A percentile compares a stretch with the other conserved stretches of the same genome.
These are phyloP conservation scores for Deilephila elpenor DNA, from an alignment of 2,888 invertebrate species.

Conservation along the genomic window DNA sequence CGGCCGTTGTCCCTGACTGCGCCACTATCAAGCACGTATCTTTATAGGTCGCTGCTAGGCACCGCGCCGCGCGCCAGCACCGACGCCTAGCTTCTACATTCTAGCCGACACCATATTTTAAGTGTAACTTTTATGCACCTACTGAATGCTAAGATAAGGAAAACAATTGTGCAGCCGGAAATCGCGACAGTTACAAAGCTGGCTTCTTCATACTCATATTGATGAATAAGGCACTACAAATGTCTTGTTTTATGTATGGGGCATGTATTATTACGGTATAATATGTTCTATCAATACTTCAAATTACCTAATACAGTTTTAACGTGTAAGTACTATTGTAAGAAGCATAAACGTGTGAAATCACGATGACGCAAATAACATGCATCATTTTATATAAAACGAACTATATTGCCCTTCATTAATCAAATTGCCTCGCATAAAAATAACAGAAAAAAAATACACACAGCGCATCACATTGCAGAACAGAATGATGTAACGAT, in stretches of 20 bases:
- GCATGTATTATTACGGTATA: no score
- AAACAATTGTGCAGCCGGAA: slow-evolving; percentile 20
- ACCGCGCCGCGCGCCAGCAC: slow-evolving; percentile 57
- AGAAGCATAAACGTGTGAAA: no score
- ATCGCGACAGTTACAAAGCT: slow-evolving; percentile 16
- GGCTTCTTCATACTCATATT: background rate
- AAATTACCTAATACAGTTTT: no score
- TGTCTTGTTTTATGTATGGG: background rate
- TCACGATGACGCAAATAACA: background rate
- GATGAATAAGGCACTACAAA: background rate
- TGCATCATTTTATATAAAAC: background rate
- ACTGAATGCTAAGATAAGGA: slow-evolving; percentile 17
- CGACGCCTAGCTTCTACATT: slow-evolving; percentile 35
- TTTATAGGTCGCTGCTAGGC: slow-evolving; percentile 80
- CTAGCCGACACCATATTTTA: background rate
- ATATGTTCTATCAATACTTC: no score
- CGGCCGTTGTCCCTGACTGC: slow-evolving; percentile 83
- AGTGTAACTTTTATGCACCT: slow-evolving; percentile 12
- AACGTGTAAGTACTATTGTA: no score
- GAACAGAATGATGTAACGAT: slow-evolving; percentile 69
- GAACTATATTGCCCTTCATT: background rate
- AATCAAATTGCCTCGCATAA: slow-evolving; percentile 8
- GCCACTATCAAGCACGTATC: slow-evolving; percentile 78
- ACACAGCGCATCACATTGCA: slow-evolving; percentile 50
- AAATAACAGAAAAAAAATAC: slow-evolving; percentile 23